phyloP scores from a whole-genome alignment of 2,797 vertebrate genomes.

The Parauchenoglanis punctatus region DNA sequence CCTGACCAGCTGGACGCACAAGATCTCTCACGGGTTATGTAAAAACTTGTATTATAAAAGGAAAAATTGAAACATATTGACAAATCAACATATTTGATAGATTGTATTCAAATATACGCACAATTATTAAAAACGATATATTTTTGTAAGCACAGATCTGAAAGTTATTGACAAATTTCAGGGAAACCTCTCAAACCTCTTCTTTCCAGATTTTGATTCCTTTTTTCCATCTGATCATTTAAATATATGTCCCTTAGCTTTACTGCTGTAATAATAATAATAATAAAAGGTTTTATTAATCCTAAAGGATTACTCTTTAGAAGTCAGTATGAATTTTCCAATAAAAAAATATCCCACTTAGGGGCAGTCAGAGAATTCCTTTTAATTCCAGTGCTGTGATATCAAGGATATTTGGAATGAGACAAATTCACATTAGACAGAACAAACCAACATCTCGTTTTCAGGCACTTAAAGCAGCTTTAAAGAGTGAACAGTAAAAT shows the following conservation, averaged over 20 bases:
- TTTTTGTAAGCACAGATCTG: neutral
- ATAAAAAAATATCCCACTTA: constrained; percentile 11
- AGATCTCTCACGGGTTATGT: no score
- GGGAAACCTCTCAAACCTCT: neutral
- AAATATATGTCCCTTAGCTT: neutral
- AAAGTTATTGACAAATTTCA: neutral
- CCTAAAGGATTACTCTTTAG: neutral
- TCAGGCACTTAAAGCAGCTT: constrained; percentile 10
- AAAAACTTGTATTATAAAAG: neutral
- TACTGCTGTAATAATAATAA: neutral
- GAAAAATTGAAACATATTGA: neutral
- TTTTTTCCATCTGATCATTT: no score
- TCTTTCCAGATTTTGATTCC: neutral
- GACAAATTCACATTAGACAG: neutral
- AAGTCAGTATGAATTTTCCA: neutral
- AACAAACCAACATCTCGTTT: neutral
- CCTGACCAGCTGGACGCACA: neutral
- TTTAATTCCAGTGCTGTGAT: neutral
- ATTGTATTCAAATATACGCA: no score
- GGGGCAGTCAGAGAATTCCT: neutral
- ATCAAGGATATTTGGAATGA: neutral
- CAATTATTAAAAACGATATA: neutral
- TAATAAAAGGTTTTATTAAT: neutral
- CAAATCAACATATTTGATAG: neutral
- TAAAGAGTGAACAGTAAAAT: neutral